These are phyloP conservation scores for Meganola albula DNA, from an alignment of 2,888 invertebrate genomes.

Conservation along the genomic window DNA sequence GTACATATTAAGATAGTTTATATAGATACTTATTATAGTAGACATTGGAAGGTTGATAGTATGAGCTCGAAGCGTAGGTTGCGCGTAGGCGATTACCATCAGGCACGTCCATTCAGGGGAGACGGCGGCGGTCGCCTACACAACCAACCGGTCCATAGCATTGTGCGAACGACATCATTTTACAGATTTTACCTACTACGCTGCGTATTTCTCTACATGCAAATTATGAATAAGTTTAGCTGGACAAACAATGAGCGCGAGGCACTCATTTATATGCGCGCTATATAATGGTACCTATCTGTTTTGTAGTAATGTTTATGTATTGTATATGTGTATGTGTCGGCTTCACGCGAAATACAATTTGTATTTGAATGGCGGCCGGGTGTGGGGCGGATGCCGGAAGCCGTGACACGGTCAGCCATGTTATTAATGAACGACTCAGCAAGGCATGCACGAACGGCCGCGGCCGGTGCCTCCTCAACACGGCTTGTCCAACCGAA, in stretches of 20 bases:
- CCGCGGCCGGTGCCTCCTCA: slow-evolving; percentile 37
- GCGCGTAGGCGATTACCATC: slow-evolving; percentile 47
- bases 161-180: slow-evolving; percentile 48
- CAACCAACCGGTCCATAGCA: slow-evolving; percentile 48
- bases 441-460: slow-evolving; percentile 46
- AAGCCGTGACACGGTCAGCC: slow-evolving; percentile 63
- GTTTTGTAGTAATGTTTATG: slow-evolving; percentile 27
- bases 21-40: slow-evolving; percentile 16
- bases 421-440: slow-evolving; percentile 66
- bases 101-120: slow-evolving; percentile 64
- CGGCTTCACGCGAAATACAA: slow-evolving; percentile 56
- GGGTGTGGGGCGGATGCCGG: slow-evolving; percentile 48
- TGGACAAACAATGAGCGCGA: slow-evolving; percentile 32
- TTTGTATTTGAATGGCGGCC: slow-evolving; percentile 59
- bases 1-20: slow-evolving; percentile 18
- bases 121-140: slow-evolving; percentile 49
- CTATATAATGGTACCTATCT: slow-evolving; percentile 31
- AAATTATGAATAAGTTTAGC: too few relatives aligned
- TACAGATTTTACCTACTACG: slow-evolving; percentile 30
- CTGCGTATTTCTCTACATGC: too few relatives aligned
- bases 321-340: slow-evolving; percentile 39
- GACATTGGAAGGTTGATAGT: slow-evolving; percentile 25
- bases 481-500: slow-evolving; percentile 25
- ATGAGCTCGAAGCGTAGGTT: slow-evolving; percentile 21
- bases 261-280: slow-evolving; percentile 33